Conservation (phyloP, 2,113 vertebrate genomes). For the Oreochromis tanganicae region DNA sequence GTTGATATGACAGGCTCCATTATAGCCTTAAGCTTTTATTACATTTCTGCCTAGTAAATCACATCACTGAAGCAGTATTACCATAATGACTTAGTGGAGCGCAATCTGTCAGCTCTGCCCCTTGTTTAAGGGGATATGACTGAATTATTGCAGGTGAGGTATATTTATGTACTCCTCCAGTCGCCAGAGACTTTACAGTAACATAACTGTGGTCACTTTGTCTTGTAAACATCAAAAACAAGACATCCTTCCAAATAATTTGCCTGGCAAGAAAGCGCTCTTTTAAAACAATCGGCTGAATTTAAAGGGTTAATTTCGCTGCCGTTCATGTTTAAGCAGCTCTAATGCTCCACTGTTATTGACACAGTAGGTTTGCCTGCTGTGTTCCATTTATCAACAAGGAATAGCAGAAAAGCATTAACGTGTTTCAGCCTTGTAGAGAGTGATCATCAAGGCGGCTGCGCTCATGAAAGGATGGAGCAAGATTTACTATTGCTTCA, state of each 20-base stretch:
- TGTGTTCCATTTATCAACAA: background rate
- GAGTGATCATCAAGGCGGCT: background rate
- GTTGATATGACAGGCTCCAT: conserved; percentile 66
- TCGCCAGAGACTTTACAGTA: background rate
- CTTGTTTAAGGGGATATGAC: conserved; percentile 1
- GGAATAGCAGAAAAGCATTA: background rate
- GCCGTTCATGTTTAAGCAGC: background rate
- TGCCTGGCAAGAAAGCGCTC: background rate
- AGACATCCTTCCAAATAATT: background rate
- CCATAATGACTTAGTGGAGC: conserved; percentile 49
- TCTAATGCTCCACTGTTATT: background rate
- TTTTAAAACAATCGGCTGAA: background rate
- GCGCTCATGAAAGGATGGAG: background rate
- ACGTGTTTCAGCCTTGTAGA: background rate
- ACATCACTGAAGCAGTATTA: conserved; percentile 31
- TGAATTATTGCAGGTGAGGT: background rate
- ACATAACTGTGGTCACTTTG: background rate
- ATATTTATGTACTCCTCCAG: conserved; percentile 15
- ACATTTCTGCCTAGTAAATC: conserved; percentile 55
- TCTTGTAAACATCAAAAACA: background rate
- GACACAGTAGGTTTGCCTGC: background rate
- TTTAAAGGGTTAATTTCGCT: background rate
- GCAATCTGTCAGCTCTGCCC: conserved; percentile 44
- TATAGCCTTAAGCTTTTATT: conserved; percentile 64
- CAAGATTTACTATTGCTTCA: background rate